Base-by-base conservation (phyloP, 2,113 vertebrate genomes). In the Psettodes erumei region DNA sequence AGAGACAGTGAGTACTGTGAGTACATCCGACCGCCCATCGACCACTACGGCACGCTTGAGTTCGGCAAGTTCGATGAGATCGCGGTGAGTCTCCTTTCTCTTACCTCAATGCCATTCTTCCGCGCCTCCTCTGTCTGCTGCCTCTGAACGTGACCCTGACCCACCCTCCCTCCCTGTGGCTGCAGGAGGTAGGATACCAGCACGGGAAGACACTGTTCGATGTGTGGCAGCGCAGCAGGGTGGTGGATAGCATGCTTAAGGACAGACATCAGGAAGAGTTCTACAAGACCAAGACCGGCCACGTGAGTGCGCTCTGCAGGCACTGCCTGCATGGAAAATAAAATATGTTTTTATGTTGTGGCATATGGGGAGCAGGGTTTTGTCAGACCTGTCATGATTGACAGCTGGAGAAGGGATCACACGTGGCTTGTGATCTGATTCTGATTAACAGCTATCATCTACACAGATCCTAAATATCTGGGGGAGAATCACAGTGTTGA, bases 1-100 rank as follows among this genome's bases (percentile, higher is more conserved):
- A 96, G 91, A 93, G 95, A 53, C 89, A 95, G 96, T 0, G 95
- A 98, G 0, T 98, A 98, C 86, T 98, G 98, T 45, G 97, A 98
- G 91, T 98, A 96, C 79, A 95, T 99, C 79, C 94, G 96, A 0
- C 97, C 96, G 0, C 95, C 97, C 76, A 98, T 99, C 0, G 95
- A 98, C 88, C 91, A 91, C 70, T 98, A 97, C 4, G 84, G 96
- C 38, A 98, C 97, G 0, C 91, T 99, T 65, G 96, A 99, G 40
- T 98, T 99, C 0, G 93, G 94, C 74, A 98, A 96, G 63, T 99
- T 99, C 8, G 92, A 97, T 0, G 96, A 99, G 89, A 99, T 99
- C 37, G 95, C 95, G 0, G 97, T 98, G 75, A 95, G 97, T 95
- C 13, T 45, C 19, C 28, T 3, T n/a, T n/a, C 2, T 21, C 6